phyloP scores from a whole-genome alignment of 2,113 vertebrate genomes.

The Petaurus breviceps region DNA sequence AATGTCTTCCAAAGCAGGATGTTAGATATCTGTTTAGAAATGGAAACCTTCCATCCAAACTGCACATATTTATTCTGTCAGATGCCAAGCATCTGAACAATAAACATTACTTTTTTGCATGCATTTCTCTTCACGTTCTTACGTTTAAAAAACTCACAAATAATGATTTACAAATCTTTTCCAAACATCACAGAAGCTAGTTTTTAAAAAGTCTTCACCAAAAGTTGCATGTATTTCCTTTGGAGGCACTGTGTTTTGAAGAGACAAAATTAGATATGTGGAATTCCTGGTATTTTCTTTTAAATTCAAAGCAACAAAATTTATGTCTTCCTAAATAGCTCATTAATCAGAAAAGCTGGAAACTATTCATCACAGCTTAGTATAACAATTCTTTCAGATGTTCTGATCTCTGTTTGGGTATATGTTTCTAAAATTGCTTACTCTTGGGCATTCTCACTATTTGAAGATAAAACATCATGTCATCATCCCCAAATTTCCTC shows the following conservation, averaged over 20 bases:
- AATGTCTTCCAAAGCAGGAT: neutral
- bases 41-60: neutral
- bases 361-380: constrained; percentile 70
- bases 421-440: constrained; percentile 75
- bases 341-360: constrained; percentile 64
- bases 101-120: neutral
- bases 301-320: constrained; percentile 72
- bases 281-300: constrained; percentile 73
- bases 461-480: constrained; percentile 58
- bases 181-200: constrained; percentile 53
- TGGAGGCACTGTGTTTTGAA: constrained; percentile 57
- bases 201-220: constrained; percentile 57
- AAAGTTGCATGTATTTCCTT: constrained; percentile 66
- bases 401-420: constrained; percentile 69
- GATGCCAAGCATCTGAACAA: neutral
- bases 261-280: constrained; percentile 70
- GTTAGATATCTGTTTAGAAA: neutral
- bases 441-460: constrained; percentile 68
- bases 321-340: constrained; percentile 71
- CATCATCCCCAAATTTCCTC: constrained; percentile 56
- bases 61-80: neutral
- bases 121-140: neutral
- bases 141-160: neutral
- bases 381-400: constrained; percentile 70
- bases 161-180: neutral